These are phyloP conservation scores for Cantharis nigra DNA, from an alignment of 2,888 invertebrate genomes.

Conservation along the genomic window DNA sequence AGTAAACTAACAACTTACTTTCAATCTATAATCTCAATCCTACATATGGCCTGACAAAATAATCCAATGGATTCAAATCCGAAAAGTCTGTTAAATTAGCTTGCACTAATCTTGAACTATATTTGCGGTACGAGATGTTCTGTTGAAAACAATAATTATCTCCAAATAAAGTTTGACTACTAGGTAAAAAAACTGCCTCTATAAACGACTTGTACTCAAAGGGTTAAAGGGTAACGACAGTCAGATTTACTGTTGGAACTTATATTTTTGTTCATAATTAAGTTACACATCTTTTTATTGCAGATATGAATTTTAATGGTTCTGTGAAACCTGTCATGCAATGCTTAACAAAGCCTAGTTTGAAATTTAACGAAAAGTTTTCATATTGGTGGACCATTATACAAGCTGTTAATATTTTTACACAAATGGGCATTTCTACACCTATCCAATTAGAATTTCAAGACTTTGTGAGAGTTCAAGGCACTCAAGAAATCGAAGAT, in stretches of 20 bases:
- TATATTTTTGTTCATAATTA: not conserved
- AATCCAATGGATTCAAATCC: no score
- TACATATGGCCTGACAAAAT: no score
- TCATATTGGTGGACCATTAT: conserved; percentile 12
- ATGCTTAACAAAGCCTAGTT: not conserved
- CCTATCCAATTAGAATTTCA: not conserved
- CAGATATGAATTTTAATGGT: conserved; percentile 14
- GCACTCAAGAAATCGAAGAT: conserved; percentile 3
- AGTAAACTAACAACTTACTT: no score
- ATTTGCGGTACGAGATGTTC: no score
- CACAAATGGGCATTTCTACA: not conserved
- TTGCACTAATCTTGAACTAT: no score
- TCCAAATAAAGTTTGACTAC: no score
- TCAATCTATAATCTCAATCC: no score
- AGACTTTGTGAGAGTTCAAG: conserved; percentile 5
- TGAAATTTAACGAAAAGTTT: conserved; percentile 9
- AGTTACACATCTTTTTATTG: not conserved
- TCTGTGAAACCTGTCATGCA: not conserved
- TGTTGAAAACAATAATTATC: no score
- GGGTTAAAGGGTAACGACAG: no score
- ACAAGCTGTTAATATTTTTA: conserved; percentile 5
- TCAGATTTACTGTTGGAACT: not conserved
- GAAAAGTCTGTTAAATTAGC: no score
- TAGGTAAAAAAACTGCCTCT: no score
- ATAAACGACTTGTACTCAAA: no score